These are phyloP conservation scores for Paraescarpia echinospica DNA, from an alignment of 1,140 invertebrate genomes.

Conservation along the genomic window DNA sequence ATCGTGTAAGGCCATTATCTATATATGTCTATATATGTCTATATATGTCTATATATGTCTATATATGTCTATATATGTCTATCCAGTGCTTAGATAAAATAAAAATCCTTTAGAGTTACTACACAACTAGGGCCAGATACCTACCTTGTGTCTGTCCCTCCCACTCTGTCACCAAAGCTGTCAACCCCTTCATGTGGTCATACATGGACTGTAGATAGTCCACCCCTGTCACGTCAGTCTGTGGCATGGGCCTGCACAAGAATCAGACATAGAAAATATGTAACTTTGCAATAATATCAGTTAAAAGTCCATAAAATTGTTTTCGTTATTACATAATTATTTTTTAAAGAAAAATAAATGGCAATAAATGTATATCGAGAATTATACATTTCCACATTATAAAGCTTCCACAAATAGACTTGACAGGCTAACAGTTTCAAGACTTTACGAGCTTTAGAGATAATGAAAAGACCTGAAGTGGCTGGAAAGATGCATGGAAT, in stretches of 20 bases:
- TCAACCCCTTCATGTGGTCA: conserved; percentile 51
- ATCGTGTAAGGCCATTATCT: too few species aligned
- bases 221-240: background rate
- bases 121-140: background rate
- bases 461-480: too few species aligned
- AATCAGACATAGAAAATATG: background rate
- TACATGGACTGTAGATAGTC: conserved; percentile 51
- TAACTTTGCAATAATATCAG: background rate
- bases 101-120: background rate
- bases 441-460: too few species aligned
- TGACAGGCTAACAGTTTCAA: too few species aligned
- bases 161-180: conserved; percentile 45
- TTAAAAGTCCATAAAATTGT: background rate
- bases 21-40: background rate
- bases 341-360: too few species aligned
- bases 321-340: background rate
- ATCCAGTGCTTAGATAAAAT: background rate
- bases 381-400: too few species aligned
- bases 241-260: background rate
- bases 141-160: conserved; percentile 45
- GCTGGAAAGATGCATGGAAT: too few species aligned
- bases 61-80: background rate
- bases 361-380: too few species aligned
- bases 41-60: background rate
- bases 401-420: too few species aligned